Percentiles rank a stretch among this genome's conserved stretches.
Conservation (phyloP, 2,888 invertebrate genomes). For the Macrosiphum euphorbiae region DNA sequence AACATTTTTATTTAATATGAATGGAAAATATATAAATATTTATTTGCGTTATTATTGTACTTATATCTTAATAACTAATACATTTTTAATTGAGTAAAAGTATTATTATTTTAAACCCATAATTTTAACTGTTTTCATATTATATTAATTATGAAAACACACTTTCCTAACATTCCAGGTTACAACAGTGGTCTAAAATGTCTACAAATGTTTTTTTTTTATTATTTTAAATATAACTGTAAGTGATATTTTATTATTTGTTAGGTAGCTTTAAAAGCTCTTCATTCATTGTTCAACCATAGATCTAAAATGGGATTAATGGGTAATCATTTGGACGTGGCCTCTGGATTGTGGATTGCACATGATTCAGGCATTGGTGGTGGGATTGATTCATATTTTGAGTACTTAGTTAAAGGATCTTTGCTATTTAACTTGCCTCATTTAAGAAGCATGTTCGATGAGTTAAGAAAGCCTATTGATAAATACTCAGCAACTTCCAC, state of each 20-base stretch:
- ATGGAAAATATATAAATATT: background rate
- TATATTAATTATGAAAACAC: background rate
- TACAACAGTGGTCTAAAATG: background rate
- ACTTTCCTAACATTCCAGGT: background rate
- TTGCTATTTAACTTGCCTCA: constrained; percentile 91
- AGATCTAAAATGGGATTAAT: constrained; percentile 80
- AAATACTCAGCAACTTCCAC: constrained; percentile 86
- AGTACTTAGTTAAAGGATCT: constrained; percentile 97
- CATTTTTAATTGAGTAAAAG: background rate
- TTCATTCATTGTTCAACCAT: constrained; percentile 74
- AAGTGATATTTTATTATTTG: constrained; percentile 66
- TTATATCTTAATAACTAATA: too few species aligned
- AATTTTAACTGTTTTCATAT: background rate
- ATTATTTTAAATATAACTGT: background rate
- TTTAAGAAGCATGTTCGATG: constrained; percentile 90
- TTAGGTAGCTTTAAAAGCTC: constrained; percentile 89
- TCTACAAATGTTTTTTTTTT: background rate
- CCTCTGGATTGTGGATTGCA: constrained; percentile 96
- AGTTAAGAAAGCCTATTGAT: constrained; percentile 82
- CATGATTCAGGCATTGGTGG: constrained; percentile 97
- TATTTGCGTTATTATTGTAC: background rate
- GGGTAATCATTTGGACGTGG: constrained; percentile 97
- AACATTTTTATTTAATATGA: background rate
- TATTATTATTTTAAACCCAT: background rate
- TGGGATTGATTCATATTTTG: constrained; percentile 97